Base-by-base conservation (phyloP, 2,797 vertebrate species). In the Tenualosa ilisha region DNA sequence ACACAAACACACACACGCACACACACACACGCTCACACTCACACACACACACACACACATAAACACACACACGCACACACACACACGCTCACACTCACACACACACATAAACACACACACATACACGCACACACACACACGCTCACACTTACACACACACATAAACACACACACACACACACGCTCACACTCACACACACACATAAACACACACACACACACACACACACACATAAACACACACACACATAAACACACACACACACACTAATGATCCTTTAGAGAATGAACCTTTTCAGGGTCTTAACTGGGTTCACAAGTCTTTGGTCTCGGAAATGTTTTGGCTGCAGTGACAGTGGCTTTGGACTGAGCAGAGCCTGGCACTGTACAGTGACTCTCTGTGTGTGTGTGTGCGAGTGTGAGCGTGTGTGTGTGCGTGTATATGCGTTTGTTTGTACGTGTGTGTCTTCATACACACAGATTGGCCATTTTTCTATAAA, bases 341-440 rank as follows among this genome's bases (percentile, higher is more conserved):
- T 68, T 68, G 63, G 63, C 63, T 37, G 24, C 12, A 68, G 63
- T 68, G 63, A 3, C 68, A 75, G 68, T 75, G 68, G 31, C 68
- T 40, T 40, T 75, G 31, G 31, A 40, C 26, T 37, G 24, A 31
- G 26, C 26, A 11, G 13, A 9, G 3, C 5, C 9, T 31, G 24
- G 26, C 63, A 68, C 24, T 31, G 24, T 68, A 3, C 8, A 31
- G 26, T 24, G 12, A 13, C 31, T 13, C 61, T 8, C n/a, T 65
- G n/a, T 13, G 26, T 65, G n/a, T 31, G 26, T 65, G 63, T 65
- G 63, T 65, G 26, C 11, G 63, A 31, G 63, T 65, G 63, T 65
- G 63, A 31, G 63, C 11, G 24, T 65, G 63, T 65, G 63, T 65
- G 59, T 68, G 8, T 68, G 24, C 31, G 63, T 68, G 26, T 65